These are phyloP conservation scores for Eupithecia exiguata DNA, from an alignment of 2,888 invertebrate genomes.

Conservation along the genomic window DNA sequence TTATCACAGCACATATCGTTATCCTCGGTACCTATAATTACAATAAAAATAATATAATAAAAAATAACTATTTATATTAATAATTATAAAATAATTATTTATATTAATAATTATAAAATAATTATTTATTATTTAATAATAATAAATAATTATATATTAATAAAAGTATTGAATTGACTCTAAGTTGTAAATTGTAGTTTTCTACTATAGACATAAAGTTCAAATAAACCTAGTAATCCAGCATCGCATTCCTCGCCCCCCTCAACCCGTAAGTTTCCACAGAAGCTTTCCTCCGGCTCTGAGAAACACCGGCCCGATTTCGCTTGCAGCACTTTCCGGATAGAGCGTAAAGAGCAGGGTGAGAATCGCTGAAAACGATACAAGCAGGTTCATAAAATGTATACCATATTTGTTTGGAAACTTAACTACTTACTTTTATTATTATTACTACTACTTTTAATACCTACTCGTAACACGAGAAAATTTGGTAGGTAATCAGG, in stretches of 20 bases:
- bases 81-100: too few relatives aligned
- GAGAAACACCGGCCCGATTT: conserved; percentile 96
- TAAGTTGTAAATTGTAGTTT: background rate
- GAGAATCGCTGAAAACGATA: conserved; percentile 90
- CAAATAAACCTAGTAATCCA: conserved; percentile 88
- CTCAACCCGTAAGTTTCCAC: conserved; percentile 97
- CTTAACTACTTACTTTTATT: too few relatives aligned
- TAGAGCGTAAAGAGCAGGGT: conserved; percentile 96
- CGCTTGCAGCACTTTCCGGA: conserved; percentile 95
- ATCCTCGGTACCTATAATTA: conserved; percentile 88
- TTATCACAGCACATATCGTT: conserved; percentile 97
- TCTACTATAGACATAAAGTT: background rate
- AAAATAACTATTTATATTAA: too few relatives aligned
- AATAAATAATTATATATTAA: too few relatives aligned
- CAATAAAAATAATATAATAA: too few relatives aligned
- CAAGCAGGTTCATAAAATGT: background rate
- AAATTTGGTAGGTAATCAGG: background rate
- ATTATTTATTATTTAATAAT: too few relatives aligned
- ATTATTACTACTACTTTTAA: too few relatives aligned
- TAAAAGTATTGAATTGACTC: background rate
- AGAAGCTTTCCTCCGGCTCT: conserved; percentile 97
- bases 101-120: too few relatives aligned
- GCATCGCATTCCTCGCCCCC: conserved; percentile 99
- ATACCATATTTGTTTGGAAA: background rate
- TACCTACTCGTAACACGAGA: too few relatives aligned